phyloP scores from a whole-genome alignment of 2,797 vertebrate genomes.

The Notolepis coatsorum region DNA sequence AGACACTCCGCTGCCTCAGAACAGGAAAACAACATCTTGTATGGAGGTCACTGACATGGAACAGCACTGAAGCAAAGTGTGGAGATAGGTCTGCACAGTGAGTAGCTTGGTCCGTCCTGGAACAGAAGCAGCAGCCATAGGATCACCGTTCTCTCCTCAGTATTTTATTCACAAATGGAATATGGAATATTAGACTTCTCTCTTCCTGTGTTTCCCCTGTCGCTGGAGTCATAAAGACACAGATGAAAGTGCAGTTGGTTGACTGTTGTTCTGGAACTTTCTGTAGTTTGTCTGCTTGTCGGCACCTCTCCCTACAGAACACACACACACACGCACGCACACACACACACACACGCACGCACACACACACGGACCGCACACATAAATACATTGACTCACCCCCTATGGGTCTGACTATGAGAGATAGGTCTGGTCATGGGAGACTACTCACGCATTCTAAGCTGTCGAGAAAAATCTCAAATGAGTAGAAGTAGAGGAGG shows the following conservation, averaged over 20 bases:
- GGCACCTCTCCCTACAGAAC: not conserved
- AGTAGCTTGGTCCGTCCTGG: not conserved
- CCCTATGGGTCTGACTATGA: too few species aligned
- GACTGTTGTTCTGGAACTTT: not conserved
- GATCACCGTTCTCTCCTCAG: not conserved
- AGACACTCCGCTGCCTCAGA: constrained; percentile 34
- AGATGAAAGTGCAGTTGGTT: not conserved
- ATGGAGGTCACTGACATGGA: constrained; percentile 37
- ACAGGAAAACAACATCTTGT: constrained; percentile 53
- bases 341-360: not conserved
- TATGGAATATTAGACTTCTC: not conserved
- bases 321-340: not conserved
- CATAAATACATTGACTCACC: not conserved
- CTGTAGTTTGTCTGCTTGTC: not conserved
- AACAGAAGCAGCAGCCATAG: not conserved
- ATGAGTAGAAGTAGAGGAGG: too few species aligned
- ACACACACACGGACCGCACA: not conserved
- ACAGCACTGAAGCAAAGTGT: too few species aligned
- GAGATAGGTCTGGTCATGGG: too few species aligned
- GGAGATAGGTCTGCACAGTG: too few species aligned
- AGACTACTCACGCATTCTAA: constrained; percentile 56
- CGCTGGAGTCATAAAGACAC: not conserved
- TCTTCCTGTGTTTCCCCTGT: not conserved
- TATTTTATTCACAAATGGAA: not conserved
- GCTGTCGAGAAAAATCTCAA: too few species aligned